Base-by-base conservation (phyloP, 2,797 vertebrate species). In the Alauda arvensis region DNA sequence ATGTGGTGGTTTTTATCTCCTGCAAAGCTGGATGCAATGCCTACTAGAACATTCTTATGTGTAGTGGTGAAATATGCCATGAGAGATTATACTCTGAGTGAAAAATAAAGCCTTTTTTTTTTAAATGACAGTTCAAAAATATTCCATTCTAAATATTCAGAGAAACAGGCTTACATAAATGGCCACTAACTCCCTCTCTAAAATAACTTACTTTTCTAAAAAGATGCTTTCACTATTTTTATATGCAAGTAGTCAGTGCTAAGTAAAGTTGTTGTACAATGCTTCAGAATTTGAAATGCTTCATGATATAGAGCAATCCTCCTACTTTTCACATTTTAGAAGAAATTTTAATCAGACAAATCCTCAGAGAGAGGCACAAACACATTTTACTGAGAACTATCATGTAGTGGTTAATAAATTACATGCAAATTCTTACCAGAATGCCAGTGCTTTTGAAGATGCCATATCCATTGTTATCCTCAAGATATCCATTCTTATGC, bases 341-440 rank as follows among this genome's bases (percentile, higher is more conserved):
- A 85, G 23, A 72, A 75, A 78, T 67, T 65, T 82, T 68, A n/a
- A 72, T 70, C 28, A 68, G 55, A 49, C 42, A 81, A 66, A 72
- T 85, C 65, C 86, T 89, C 67, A 60, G 45, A 79, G 34, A 81
- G 53, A 85, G 45, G 83, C 9, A 60, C 33, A 75, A 85, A 75
- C 26, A 59, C 25, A 34, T 79, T 88, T 85, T 72, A 81, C 65
- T 60, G 28, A 90, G 39, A 90, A 67, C 34, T 46, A 52, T 25
- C n/a, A 81, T 0, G 0, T 53, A 78, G 34, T 29, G 34, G 66
- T 85, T 76, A 77, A 89, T 60, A 91, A 87, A 70, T 77, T 43
- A 63, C 17, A 78, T 26, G 61, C 53, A 77, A 83, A 87, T 87
- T 77, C 92, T 93, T 95, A 95, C 87, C 92, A 67, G 77, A 78